Evolutionary conservation across 2,888 invertebrate genomes (phyloP).

Genomic region (Seladonia tumulorum): DNA sequence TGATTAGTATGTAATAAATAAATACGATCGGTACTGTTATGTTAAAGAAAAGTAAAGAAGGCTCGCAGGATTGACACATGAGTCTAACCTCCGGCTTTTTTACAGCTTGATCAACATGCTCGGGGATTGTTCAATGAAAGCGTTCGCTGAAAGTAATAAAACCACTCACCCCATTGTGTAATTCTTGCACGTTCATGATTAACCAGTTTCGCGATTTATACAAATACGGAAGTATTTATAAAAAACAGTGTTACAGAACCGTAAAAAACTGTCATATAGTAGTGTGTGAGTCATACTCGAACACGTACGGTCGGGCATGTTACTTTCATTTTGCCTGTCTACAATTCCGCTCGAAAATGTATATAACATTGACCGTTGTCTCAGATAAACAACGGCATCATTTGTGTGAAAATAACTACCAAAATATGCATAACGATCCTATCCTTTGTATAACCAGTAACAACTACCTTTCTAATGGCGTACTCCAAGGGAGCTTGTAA

Average conservation of each 20-base stretch:
- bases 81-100: conserved; percentile 55
- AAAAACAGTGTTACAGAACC: conserved; percentile 51
- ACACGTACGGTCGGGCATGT: conserved; percentile 32
- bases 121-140: conserved; percentile 15
- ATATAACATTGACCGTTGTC: background rate
- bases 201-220: conserved; percentile 34
- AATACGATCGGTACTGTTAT: background rate
- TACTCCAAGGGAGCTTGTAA: conserved; percentile 46
- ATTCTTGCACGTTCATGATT: conserved; percentile 65
- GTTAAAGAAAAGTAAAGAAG: conserved; percentile 9
- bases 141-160: conserved; percentile 1
- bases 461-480: conserved; percentile 36
- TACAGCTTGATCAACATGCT: conserved; percentile 7
- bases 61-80: conserved; percentile 39
- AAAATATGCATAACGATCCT: conserved; percentile 47
- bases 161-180: conserved; percentile 68
- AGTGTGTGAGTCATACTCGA: conserved; percentile 59
- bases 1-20: background rate
- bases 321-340: conserved; percentile 50
- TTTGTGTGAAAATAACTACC: conserved; percentile 23
- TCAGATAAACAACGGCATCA: conserved; percentile 16
- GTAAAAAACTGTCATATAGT: conserved; percentile 58
- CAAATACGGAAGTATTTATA: conserved; percentile 47
- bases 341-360: conserved; percentile 24
- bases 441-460: conserved; percentile 35